phyloP scores from a whole-genome alignment of 2,113 vertebrate genomes.

The Tonatia bakeri region DNA sequence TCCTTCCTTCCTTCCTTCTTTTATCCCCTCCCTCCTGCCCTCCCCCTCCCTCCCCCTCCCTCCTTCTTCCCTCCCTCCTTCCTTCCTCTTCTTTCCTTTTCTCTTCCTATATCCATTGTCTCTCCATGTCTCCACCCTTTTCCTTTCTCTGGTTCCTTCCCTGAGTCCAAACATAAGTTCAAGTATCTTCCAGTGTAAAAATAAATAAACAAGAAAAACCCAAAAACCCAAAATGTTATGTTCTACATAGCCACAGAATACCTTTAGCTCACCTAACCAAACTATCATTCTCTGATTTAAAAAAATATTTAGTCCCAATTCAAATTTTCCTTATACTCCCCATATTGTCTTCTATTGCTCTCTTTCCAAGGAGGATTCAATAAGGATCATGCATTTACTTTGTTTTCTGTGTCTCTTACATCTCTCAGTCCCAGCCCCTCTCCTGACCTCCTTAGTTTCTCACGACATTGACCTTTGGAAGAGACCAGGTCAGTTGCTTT shows the following conservation, averaged over 20 bases:
- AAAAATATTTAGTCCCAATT: background rate
- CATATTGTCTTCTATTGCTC: background rate
- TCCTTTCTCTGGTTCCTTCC: background rate
- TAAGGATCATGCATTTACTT: background rate
- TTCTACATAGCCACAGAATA: background rate
- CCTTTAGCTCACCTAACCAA: background rate
- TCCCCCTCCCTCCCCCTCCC: too few relatives aligned
- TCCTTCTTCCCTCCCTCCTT: too few relatives aligned
- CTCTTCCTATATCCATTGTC: background rate
- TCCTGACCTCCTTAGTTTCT: background rate
- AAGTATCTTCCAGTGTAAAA: background rate
- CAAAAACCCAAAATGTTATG: background rate
- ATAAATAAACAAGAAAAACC: background rate
- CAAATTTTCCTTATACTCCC: background rate
- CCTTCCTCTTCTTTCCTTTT: background rate
- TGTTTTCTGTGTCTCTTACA: background rate
- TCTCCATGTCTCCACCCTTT: background rate
- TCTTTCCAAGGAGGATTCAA: background rate
- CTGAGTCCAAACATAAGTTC: background rate
- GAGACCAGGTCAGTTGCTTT: background rate
- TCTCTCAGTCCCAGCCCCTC: background rate
- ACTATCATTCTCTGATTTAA: background rate
- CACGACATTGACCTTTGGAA: background rate
- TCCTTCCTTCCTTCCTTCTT: background rate
- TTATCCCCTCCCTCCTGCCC: too few relatives aligned